Base-by-base conservation (phyloP, 1,140 invertebrate species). In the Lanistes nyassanus region DNA sequence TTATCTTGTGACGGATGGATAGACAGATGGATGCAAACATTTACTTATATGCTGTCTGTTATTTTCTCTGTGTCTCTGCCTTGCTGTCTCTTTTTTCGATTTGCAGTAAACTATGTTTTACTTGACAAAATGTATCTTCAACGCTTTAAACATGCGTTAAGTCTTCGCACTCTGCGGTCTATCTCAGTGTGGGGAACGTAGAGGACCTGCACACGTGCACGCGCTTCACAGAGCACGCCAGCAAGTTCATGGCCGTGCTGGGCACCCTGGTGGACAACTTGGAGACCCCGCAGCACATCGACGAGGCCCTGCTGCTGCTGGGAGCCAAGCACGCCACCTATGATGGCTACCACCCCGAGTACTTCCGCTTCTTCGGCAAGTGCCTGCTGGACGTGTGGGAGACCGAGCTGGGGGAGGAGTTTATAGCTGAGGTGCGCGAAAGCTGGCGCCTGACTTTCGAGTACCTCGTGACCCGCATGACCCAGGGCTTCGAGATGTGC, bases 381-480 rank as follows among this genome's bases (percentile, higher is more conserved):
- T 80, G 79, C 60, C 64, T 84, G 53, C 70, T 85, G 55, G 79
- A 82, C 29, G 82, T 81, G 5, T 85, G 83, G 83, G 83, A 85
- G 72, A 74, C 62, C 31, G 75, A 78, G 13, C 81, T 85, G 19
- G 81, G 83, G 0, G 82, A 85, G 56, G 82, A 83, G 68, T 85
- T 82, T 51, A 83, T 81, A 64, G 68, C 68, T 65, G 83, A 85
- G 76, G 81, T 85, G 3, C 58, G 77, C 26, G 81, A 85, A 9
- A 74, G 76, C 66, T 85, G 83, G 83, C 62, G 53, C 4, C 36
- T 75, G 4, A 53, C 81, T 13, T 82, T 85, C 55, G 76, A 79
- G 42, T 85, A 80, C 75, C 67, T 85, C 7, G 75, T 82, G 26
- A 58, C 73, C 23, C 65, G 82, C 36, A 81, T 85, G 74, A 67